Evolutionary conservation across 2,113 vertebrate genomes (phyloP).

Genomic region (Murina feae): DNA sequence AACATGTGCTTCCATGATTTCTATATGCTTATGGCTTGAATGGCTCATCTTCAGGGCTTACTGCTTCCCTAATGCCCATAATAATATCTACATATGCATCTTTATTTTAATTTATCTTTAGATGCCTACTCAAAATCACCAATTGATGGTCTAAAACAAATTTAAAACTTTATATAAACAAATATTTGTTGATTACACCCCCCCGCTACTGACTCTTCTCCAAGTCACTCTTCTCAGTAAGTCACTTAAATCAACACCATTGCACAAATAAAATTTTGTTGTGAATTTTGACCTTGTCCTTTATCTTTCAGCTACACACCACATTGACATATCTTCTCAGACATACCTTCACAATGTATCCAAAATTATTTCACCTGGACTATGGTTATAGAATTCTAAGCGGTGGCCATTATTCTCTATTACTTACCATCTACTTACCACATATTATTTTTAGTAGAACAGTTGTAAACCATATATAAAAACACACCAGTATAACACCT

Average conservation of each 20-base stretch:
- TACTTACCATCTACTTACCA: neutral
- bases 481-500: neutral
- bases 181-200: neutral
- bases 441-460: neutral
- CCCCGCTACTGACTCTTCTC: fast-evolving
- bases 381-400: neutral
- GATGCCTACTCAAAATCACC: neutral
- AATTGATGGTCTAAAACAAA: neutral
- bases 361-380: neutral
- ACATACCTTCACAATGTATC: neutral
- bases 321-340: neutral
- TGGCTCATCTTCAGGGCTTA: neutral
- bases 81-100: neutral
- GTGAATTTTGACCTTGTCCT: neutral
- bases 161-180: neutral
- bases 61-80: neutral
- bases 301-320: neutral
- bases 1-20: neutral
- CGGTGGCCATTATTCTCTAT: neutral
- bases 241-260: neutral
- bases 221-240: neutral
- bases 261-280: neutral
- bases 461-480: neutral
- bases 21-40: neutral
- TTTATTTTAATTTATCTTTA: neutral